These are phyloP conservation scores for Epizoanthus illoricatus DNA, from an alignment of 92 coral and sea anemone species.

Conservation along the genomic window DNA sequence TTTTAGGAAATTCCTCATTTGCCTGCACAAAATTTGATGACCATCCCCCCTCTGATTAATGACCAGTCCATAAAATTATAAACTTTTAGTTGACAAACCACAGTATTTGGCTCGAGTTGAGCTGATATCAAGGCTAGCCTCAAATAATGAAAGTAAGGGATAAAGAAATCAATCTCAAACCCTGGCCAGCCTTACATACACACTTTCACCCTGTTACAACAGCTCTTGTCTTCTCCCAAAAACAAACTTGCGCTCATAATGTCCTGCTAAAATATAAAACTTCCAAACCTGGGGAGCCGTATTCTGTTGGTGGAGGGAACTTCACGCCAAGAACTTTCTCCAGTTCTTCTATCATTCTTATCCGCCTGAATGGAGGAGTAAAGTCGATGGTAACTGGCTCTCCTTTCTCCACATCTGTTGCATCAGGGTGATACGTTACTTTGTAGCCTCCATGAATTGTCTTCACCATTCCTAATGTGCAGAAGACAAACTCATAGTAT, in stretches of 20 bases:
- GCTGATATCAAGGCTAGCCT: too few relatives aligned
- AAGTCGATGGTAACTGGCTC: conserved; percentile 86
- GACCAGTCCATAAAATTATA: too few relatives aligned
- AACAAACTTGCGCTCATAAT: neutral
- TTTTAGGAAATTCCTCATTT: too few relatives aligned
- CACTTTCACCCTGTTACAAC: too few relatives aligned
- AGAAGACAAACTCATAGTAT: neutral
- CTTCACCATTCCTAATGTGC: conserved; percentile 74
- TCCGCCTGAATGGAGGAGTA: conserved; percentile 90
- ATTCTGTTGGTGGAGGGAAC: conserved; percentile 79
- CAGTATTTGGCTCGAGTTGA: too few relatives aligned
- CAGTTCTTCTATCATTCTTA: conserved; percentile 84
- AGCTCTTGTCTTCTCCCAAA: too few relatives aligned
- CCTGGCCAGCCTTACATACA: too few relatives aligned
- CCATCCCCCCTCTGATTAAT: too few relatives aligned
- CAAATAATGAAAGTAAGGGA: too few relatives aligned
- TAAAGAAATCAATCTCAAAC: too few relatives aligned
- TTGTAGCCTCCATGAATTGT: conserved; percentile 82
- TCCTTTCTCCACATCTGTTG: conserved; percentile 92
- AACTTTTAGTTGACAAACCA: too few relatives aligned
- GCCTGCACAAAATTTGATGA: too few relatives aligned
- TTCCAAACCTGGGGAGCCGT: conserved; percentile 72
- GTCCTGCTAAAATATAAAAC: neutral
- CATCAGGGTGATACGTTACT: conserved; percentile 86
- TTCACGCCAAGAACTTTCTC: conserved; percentile 73